Evolutionary conservation across 1,140 invertebrate genomes (phyloP), one percentile per base, ranked within the genome.

Genomic region (Hylyphantes graminicola): DNA sequence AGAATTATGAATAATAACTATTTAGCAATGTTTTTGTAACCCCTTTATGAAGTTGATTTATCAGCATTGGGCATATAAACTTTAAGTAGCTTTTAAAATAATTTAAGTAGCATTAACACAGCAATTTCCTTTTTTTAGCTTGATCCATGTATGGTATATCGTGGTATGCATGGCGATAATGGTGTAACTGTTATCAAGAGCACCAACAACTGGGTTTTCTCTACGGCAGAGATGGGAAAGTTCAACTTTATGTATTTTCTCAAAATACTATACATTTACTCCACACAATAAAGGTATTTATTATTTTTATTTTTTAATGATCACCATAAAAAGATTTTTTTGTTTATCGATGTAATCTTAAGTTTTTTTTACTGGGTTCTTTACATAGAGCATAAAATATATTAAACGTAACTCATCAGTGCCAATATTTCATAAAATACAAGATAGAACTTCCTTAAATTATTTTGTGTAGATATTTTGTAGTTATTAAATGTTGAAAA

Each of bases 161-260:
- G 48, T 17, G 55, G 19, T 65, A 82, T 94, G 65, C 94, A 95
- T 89, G 93, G 93, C 2, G 91, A 91, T 87, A 91, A 93, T 86
- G 94, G 94, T 19, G 92, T 94, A 8, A 94, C 93, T 61, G 91
- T 90, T 54, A 91, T 94, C 67, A 12, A 87, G 89, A 76, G 89
- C 90, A 86, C 76, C 15, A 63, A 77, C 9, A 72, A 61, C n/a
- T 78, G 88, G 87, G 61, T 94, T 63, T 90, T 93, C 78, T 92
- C 93, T n/a, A 90, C 92, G 94, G 94, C 6, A 90, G 94, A 87
- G 93, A 95, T 90, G 93, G 94, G 8, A 91, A 90, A 64, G 89
- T 94, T 77, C 92, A 91, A 89, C 91, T 91, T 88, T 94, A 92
- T 88, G 88, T 89, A 82, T 77, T 92, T 72, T 65, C 86, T 11